Evolutionary conservation across 2,113 vertebrate genomes (phyloP).

Genomic region (Clarias macrocephalus): DNA sequence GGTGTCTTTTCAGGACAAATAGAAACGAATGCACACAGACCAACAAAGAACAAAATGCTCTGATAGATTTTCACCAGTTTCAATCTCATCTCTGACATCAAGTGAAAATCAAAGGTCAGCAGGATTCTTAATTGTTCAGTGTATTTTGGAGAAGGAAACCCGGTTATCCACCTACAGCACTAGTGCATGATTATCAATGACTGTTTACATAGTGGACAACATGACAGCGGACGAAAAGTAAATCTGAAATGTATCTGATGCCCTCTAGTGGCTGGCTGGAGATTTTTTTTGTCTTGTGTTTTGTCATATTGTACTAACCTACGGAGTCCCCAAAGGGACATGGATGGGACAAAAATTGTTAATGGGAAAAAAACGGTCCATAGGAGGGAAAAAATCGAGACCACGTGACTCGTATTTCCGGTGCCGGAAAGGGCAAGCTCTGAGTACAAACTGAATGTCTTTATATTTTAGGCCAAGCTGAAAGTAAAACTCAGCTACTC

Average conservation of each 20-base stretch:
- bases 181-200: conserved; percentile 34
- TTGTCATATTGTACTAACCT: not conserved
- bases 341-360: too few species aligned
- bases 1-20: not conserved
- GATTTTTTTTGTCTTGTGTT: not conserved
- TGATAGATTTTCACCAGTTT: not conserved
- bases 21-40: conserved; percentile 34
- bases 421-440: too few species aligned
- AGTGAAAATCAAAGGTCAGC: conserved; percentile 49
- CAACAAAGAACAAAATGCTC: conserved; percentile 19
- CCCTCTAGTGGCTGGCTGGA: not conserved
- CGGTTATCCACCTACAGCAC: conserved; percentile 29
- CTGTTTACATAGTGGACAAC: not conserved
- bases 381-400: too few species aligned
- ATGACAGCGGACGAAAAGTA: not conserved
- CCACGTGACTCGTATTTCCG: too few species aligned
- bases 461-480: too few species aligned
- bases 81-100: conserved; percentile 45
- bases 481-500: too few species aligned
- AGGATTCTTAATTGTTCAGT: conserved; percentile 55
- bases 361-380: too few species aligned
- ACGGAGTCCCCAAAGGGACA: too few species aligned
- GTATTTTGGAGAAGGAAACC: conserved; percentile 50
- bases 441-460: too few species aligned
- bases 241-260: not conserved